A percentile compares a stretch with the other conserved stretches of the same genome.
phyloP scores from a whole-genome alignment of 2,888 invertebrate species.

The Ornithoptera alexandrae region DNA sequence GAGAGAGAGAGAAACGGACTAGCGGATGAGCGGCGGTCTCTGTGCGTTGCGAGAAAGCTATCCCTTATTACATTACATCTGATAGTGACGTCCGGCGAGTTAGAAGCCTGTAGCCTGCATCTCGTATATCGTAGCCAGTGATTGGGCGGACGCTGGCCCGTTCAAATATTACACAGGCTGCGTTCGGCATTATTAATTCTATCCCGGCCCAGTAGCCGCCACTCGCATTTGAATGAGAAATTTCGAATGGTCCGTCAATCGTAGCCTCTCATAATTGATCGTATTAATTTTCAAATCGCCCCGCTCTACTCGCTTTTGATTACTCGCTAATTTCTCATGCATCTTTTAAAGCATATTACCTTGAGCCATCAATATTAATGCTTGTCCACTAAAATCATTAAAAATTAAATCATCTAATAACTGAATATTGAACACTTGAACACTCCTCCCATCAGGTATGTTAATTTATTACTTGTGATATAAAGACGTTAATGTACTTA shows the following conservation, averaged over 20 bases:
- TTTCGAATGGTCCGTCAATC: conserved; percentile 53
- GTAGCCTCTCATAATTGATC: conserved; percentile 55
- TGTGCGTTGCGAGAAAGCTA: conserved; percentile 19
- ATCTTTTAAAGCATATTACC: neutral
- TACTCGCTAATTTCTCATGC: neutral
- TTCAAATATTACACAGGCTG: conserved; percentile 51
- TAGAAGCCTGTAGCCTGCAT: conserved; percentile 31
- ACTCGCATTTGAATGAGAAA: conserved; percentile 62
- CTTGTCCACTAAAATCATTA: neutral
- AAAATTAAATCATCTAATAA: neutral
- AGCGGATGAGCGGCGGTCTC: neutral
- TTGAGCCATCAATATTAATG: neutral
- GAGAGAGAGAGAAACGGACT: neutral
- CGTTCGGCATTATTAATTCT: conserved; percentile 42
- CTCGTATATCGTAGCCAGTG: conserved; percentile 39
- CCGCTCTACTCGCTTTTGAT: conserved; percentile 14
- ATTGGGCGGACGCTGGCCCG: conserved; percentile 39
- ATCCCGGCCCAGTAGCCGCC: conserved; percentile 37
- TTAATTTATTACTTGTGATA: neutral
- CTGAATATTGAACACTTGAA: neutral
- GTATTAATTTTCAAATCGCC: conserved; percentile 48
- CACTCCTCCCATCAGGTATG: neutral
- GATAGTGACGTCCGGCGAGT: conserved; percentile 28
- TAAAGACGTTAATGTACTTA: neutral
- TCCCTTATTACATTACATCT: conserved; percentile 30